These are phyloP conservation scores for Amiota minor DNA, from an alignment of 2,888 invertebrate genomes.

Conservation along the genomic window DNA sequence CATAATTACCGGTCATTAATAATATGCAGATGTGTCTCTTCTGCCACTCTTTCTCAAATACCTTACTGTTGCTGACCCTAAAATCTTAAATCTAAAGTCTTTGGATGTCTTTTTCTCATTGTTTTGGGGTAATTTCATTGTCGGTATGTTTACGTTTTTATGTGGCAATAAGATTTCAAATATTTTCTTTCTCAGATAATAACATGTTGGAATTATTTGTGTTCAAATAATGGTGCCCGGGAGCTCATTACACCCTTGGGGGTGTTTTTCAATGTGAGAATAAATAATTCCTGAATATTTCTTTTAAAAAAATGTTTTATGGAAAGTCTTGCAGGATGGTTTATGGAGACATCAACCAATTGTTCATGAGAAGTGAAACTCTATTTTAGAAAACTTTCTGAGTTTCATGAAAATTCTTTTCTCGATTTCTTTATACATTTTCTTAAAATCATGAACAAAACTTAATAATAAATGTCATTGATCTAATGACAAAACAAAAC, in stretches of 20 bases:
- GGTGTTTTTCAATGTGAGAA: slow-evolving; percentile 42
- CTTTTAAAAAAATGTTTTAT: slow-evolving; percentile 33
- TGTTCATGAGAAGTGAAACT: no score
- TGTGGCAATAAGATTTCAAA: slow-evolving; percentile 50
- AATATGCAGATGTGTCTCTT: slow-evolving; percentile 60
- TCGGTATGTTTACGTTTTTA: slow-evolving; percentile 60
- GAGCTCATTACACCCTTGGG: slow-evolving; percentile 52
- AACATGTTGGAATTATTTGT: slow-evolving; percentile 53
- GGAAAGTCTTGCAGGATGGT: no score
- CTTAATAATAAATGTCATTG: neutral
- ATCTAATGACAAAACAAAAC: slow-evolving; percentile 4
- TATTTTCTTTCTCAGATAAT: slow-evolving; percentile 16
- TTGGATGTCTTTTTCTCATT: slow-evolving; percentile 36
- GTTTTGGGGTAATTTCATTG: slow-evolving; percentile 39
- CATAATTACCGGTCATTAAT: slow-evolving; percentile 65
- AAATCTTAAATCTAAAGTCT: slow-evolving; percentile 44
- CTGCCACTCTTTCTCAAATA: neutral
- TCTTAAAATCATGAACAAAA: neutral
- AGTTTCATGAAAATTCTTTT: no score
- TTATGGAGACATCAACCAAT: no score
- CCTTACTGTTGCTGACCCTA: neutral
- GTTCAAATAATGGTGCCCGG: slow-evolving; percentile 19
- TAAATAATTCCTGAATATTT: slow-evolving; percentile 47
- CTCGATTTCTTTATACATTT: no score
- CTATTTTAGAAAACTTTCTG: no score